Evolutionary conservation across 2,888 invertebrate species (phyloP), one percentile per base, ranked within the genome.

Genomic region (Exephanes ischioxanthus): DNA sequence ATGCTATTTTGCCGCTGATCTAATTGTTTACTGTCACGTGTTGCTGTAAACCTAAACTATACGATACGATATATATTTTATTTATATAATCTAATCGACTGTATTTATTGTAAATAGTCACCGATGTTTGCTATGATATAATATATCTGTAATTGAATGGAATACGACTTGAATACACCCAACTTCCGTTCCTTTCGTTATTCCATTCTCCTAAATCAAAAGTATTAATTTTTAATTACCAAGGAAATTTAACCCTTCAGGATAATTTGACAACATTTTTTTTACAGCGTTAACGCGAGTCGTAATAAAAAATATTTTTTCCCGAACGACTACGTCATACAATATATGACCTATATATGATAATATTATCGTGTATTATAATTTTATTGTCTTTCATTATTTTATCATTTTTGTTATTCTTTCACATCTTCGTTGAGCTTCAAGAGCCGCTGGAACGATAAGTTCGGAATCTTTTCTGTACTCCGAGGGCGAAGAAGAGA

Each of bases 71-170:
- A 92, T 91, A 90, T 93, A 93, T 93, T 93, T 92, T 93, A 93
- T 93, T 92, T 93, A 93, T 92, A 91, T 89, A 92, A 88, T 91
- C 91, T 92, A 93, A 92, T 91, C 92, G 90, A 93, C 91, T 93
- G 93, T 93, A 93, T 93, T 93, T 93, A 93, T 92, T 93, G 93
- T 93, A 93, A 93, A 93, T 93, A 93, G 93, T 93, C 92, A 92
- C 88, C 87, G 92, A 93, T 93, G 93, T 93, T 93, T 93, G 93
- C 93, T 93, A 93, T 93, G 92, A 92, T 92, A 92, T 92, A 92
- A 92, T 93, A 93, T 93, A 93, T 93, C 92, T 93, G 92, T 93
- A 93, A 92, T 91, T 93, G 93, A 90, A 92, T 93, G 93, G 92
- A 91, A 92, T 84, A 88, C 91, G 90, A 89, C 92, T 92, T 89